These are phyloP conservation scores for Enteromius afrohamiltoni DNA, from an alignment of 2,797 vertebrate genomes.

Conservation along the genomic window DNA sequence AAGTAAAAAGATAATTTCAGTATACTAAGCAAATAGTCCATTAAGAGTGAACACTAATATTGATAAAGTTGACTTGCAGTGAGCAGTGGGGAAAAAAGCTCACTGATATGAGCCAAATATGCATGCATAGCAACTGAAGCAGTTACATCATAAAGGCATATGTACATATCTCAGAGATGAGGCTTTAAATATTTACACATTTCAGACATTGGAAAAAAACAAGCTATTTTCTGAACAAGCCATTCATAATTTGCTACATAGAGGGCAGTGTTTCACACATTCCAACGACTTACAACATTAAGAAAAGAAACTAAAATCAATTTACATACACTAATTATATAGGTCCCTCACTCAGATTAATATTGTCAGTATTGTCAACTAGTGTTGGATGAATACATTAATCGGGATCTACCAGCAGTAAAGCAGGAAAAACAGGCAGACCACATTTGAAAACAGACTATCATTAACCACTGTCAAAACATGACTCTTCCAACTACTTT, in stretches of 20 bases:
- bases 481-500: neutral
- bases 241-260: neutral
- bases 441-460: neutral
- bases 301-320: neutral
- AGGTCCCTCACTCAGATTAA: neutral
- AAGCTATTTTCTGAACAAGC: neutral
- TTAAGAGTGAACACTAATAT: neutral
- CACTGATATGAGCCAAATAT: neutral
- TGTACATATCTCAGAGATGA: neutral
- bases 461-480: neutral
- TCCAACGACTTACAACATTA: too few species aligned
- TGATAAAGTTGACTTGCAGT: neutral
- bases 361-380: neutral
- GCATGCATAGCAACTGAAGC: neutral
- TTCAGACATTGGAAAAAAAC: neutral
- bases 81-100: neutral
- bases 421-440: neutral
- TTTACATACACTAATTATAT: neutral
- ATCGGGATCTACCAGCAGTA: too few species aligned
- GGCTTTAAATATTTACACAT: neutral
- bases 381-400: neutral
- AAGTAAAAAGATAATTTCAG: neutral
- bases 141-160: neutral
- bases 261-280: constrained; percentile 22
- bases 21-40: neutral